A percentile compares a stretch with the other conserved stretches of the same genome.
Conservation (phyloP, 23 tunicate species). For the Clavelina lepadiformis region DNA sequence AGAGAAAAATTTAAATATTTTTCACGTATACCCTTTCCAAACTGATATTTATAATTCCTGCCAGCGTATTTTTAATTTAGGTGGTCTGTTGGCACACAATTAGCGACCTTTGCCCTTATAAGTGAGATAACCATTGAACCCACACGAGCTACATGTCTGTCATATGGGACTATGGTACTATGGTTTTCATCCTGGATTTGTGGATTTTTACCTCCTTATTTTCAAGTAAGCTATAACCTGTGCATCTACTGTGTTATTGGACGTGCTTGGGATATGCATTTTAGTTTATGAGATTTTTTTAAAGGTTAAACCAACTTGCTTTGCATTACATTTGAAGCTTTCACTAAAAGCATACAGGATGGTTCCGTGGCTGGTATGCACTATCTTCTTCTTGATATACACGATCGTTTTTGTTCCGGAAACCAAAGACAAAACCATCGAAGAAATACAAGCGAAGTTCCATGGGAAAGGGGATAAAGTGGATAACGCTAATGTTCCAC, state of each 20-base stretch:
- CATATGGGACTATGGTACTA: conserved; percentile 23
- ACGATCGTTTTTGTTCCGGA: conserved; percentile 13
- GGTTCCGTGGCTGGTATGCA: conserved; percentile 21
- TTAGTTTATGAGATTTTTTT: too few relatives aligned
- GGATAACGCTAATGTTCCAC: too few relatives aligned
- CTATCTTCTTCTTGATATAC: conserved; percentile 18
- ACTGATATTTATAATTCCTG: neutral
- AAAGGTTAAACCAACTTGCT: too few relatives aligned
- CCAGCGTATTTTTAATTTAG: conserved; percentile 12
- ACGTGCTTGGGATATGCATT: too few relatives aligned
- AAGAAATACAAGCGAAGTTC: conserved; percentile 31
- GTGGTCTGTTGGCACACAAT: conserved; percentile 40
- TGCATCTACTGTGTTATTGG: too few relatives aligned
- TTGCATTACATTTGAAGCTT: too few relatives aligned
- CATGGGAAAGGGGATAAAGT: too few relatives aligned
- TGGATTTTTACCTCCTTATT: conserved; percentile 53
- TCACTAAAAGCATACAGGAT: conserved; percentile 9
- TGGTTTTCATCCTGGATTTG: conserved; percentile 46
- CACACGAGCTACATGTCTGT: conserved; percentile 45
- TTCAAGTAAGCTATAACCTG: too few relatives aligned
- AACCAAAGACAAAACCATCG: conserved; percentile 23
- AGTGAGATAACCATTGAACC: conserved; percentile 43
- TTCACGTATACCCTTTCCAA: neutral
- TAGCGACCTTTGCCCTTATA: conserved; percentile 45
- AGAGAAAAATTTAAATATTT: neutral